Evolutionary conservation across 2,888 invertebrate genomes (phyloP), one percentile per base, ranked within the genome.

Genomic region (Acleris laterana): DNA sequence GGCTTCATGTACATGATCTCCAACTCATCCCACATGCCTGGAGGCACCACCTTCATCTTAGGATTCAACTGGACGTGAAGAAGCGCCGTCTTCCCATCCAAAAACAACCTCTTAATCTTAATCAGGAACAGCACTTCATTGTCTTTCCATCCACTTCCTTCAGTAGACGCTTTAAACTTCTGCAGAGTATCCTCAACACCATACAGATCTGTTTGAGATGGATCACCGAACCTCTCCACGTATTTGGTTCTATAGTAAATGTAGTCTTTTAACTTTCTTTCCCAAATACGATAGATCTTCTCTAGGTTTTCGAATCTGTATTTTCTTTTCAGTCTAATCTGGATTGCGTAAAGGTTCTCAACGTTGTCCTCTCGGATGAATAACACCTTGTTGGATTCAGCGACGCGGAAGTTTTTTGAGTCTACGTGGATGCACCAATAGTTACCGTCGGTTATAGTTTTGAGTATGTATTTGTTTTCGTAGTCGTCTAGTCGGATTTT

Each of bases 341-440:
- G 84, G 3, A 89, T 80, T 2, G 90, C 87, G 56, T 88, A 92
- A 3, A 80, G 70, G 28, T 85, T 64, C 5, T 62, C 77, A 5
- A 74, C 67, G 0, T 83, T 71, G 56, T 84, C 82, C 38, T 83
- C 84, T 64, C 83, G 77, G 0, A 89, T 76, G 68, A 83, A 87
- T 3, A 92, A 81, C 0, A 78, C 74, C 70, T 78, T 85, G 55
- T 90, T 88, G 0, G 92, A 89, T 69, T 85, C 80, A 1, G 84
- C 72, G 2, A 78, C 75, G 3, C 74, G 70, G 63, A 77, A 89
- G 13, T 79, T 78, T 22, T 71, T 81, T 0, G 87, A 78, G 68
- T 92, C 84, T 0, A 65, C 75, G 50, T 86, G 80, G 11, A 83
- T 74, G 70, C 93, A 93, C 93, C 93, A 93, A 67, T 93, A 93